Conservation (phyloP, 2,888 invertebrate species). For the Tenthredo scrophulariae region DNA sequence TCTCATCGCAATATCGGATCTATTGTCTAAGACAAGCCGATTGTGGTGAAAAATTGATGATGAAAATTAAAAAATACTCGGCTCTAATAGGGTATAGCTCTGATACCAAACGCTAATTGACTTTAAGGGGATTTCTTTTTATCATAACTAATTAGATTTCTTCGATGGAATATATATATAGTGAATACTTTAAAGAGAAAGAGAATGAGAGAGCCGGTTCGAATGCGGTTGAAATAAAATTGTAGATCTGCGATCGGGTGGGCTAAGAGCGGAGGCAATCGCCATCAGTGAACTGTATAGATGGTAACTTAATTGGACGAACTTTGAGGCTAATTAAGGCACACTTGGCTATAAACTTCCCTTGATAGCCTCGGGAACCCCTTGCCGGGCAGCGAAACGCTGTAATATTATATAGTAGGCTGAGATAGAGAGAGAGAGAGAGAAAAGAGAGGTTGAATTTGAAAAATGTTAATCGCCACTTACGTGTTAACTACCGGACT, state of each 20-base stretch:
- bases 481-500: conserved; percentile 15
- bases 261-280: conserved; percentile 27
- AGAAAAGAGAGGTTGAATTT: not conserved
- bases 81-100: not conserved
- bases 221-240: conserved; percentile 25
- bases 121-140: not conserved
- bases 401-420: conserved; percentile 25
- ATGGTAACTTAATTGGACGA: conserved; percentile 53
- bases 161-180: too few relatives aligned
- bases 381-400: conserved; percentile 45
- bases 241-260: conserved; percentile 15
- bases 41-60: not conserved
- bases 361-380: conserved; percentile 42
- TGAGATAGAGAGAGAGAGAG: not conserved
- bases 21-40: too few relatives aligned
- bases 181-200: too few relatives aligned
- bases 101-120: not conserved
- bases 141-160: not conserved
- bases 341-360: conserved; percentile 50
- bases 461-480: conserved; percentile 35
- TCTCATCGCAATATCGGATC: too few relatives aligned
- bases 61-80: too few relatives aligned
- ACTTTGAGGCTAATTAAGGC: conserved; percentile 53
- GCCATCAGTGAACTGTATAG: conserved; percentile 15
- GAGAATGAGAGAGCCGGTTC: not conserved